These are phyloP conservation scores for Barnardius zonarius DNA, from an alignment of 2,113 vertebrate genomes.

Conservation along the genomic window DNA sequence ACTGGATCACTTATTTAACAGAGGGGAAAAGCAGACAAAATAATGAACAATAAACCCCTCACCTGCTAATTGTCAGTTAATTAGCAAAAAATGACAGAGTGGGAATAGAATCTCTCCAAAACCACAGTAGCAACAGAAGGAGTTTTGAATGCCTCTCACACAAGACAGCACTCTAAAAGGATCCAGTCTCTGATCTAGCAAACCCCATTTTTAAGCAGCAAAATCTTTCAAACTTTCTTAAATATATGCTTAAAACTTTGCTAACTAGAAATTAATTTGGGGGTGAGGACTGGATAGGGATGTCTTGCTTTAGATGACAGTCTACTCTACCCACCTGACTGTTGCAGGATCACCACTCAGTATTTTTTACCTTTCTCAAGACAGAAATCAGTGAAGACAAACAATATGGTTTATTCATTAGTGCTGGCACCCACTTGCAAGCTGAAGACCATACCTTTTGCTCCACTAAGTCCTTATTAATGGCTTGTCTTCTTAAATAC, in stretches of 20 bases:
- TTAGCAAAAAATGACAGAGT: background rate
- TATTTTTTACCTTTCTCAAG: background rate
- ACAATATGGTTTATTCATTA: background rate
- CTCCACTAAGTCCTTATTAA: background rate
- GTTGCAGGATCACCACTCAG: background rate
- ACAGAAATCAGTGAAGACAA: background rate
- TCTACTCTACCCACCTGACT: background rate
- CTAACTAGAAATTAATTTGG: background rate
- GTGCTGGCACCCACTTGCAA: background rate
- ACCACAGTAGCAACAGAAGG: background rate
- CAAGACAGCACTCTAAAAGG: background rate
- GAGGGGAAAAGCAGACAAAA: constrained; percentile 16
- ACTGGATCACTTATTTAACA: constrained; percentile 47
- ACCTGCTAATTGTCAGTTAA: constrained; percentile 12
- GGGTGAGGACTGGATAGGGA: background rate
- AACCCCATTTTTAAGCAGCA: background rate
- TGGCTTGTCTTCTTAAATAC: background rate
- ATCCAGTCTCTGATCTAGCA: background rate
- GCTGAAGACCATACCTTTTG: background rate
- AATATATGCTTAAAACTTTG: background rate
- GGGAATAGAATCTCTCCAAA: background rate
- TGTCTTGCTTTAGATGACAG: background rate
- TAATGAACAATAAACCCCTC: constrained; percentile 24
- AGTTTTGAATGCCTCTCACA: background rate
- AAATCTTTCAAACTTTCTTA: background rate